Conservation (phyloP, 2,113 vertebrate genomes). For the Cyanistes caeruleus region DNA sequence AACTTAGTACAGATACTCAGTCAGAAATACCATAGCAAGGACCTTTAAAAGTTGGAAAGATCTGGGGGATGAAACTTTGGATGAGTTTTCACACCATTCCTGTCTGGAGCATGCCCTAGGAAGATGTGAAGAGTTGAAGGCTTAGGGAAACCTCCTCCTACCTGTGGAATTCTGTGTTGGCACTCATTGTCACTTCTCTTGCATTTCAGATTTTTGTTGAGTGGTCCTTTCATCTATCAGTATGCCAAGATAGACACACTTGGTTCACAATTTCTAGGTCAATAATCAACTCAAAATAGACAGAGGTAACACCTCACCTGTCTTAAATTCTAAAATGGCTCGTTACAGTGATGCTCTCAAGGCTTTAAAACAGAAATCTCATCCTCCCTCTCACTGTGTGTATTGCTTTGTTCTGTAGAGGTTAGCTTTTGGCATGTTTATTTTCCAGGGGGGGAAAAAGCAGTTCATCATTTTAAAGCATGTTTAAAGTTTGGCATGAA, state of each 20-base stretch:
- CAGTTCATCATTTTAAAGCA: neutral
- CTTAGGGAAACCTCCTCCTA: neutral
- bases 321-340: neutral
- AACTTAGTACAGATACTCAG: neutral
- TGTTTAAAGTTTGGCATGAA: neutral
- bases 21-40: neutral
- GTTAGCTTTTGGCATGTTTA: neutral
- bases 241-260: neutral
- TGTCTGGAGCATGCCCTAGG: neutral
- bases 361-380: slow-evolving; percentile 11
- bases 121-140: neutral
- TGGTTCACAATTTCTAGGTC: neutral
- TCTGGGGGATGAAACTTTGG: neutral
- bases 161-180: neutral
- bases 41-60: neutral
- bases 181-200: neutral
- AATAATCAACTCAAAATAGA: neutral
- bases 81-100: neutral
- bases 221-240: neutral
- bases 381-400: neutral
- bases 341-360: neutral
- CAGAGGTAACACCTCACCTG: neutral
- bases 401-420: neutral
- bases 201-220: neutral
- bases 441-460: neutral